Evolutionary conservation across 35 echinoderm and acorn worm species (phyloP).

Genomic region (Strongylocentrotus purpuratus): DNA sequence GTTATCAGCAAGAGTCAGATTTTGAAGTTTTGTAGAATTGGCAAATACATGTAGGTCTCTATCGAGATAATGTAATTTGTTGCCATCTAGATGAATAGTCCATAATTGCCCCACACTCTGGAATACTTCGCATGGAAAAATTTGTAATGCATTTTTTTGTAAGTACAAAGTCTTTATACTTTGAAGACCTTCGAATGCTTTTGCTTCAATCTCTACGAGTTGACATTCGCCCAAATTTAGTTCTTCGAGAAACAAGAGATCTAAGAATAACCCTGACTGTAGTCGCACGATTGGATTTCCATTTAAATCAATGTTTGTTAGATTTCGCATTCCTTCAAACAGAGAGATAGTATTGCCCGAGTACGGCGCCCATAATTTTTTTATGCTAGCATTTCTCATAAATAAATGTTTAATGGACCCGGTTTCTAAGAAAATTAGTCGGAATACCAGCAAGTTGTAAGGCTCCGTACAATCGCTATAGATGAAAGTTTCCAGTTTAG

Average conservation of each 20-base stretch:
- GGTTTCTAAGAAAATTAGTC: too few relatives aligned
- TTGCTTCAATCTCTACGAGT: neutral
- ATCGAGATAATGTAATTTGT: neutral
- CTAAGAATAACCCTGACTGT: neutral
- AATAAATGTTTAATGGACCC: too few relatives aligned
- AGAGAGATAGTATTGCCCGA: neutral
- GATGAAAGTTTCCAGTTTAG: too few relatives aligned
- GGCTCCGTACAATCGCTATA: too few relatives aligned
- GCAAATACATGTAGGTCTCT: neutral
- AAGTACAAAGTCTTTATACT: neutral
- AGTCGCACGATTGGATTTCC: neutral
- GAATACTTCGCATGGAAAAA: neutral
- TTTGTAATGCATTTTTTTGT: neutral
- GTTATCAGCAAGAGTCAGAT: neutral
- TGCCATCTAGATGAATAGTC: neutral
- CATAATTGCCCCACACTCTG: neutral
- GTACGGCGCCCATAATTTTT: too few relatives aligned
- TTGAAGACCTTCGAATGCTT: neutral
- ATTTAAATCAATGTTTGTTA: neutral
- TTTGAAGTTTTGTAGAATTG: neutral
- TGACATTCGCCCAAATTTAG: neutral
- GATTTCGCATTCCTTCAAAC: neutral
- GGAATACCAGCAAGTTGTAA: too few relatives aligned
- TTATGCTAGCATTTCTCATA: too few relatives aligned
- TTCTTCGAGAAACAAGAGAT: neutral